A percentile compares a stretch with the other conserved stretches of the same genome.
Conservation (phyloP, 2,888 invertebrate species). For the Agrotis puta region DNA sequence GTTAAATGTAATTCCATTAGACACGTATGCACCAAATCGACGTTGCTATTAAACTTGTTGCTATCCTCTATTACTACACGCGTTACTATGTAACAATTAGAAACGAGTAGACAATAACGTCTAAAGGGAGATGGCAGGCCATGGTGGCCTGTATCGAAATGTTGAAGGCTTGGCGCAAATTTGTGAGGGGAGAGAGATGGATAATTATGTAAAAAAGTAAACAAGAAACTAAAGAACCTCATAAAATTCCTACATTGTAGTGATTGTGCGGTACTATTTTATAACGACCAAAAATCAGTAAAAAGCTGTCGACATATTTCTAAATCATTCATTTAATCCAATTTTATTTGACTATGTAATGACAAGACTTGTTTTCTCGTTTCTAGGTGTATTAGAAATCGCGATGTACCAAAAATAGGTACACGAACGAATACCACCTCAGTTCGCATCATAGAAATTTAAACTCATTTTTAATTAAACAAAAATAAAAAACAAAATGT, state of each 20-base stretch:
- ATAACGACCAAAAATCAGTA: constrained; percentile 43
- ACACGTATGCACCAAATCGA: constrained; percentile 57
- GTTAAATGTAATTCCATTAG: constrained; percentile 58
- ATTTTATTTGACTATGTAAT: constrained; percentile 49
- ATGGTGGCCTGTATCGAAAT: constrained; percentile 34
- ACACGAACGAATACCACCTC: constrained; percentile 63
- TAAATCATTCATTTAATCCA: constrained; percentile 43
- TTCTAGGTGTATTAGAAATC: constrained; percentile 63
- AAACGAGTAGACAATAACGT: constrained; percentile 62
- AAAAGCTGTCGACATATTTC: constrained; percentile 34
- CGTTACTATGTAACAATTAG: constrained; percentile 61
- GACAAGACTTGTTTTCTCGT: constrained; percentile 68
- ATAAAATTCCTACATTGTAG: constrained; percentile 23
- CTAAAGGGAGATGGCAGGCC: constrained; percentile 44
- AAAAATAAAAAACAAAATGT: constrained; percentile 48
- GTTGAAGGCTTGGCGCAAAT: constrained; percentile 39
- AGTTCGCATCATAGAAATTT: constrained; percentile 64
- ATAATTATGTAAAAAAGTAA: constrained; percentile 50
- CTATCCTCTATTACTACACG: constrained; percentile 63
- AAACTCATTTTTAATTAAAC: constrained; percentile 61
- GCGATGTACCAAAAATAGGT: constrained; percentile 57
- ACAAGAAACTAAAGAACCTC: constrained; percentile 15
- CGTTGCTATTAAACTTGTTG: constrained; percentile 59
- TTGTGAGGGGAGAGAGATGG: constrained; percentile 37
- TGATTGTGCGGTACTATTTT: constrained; percentile 29